Evolutionary conservation across 2,113 vertebrate species (phyloP).

Genomic region (Chrysochloris asiatica): DNA sequence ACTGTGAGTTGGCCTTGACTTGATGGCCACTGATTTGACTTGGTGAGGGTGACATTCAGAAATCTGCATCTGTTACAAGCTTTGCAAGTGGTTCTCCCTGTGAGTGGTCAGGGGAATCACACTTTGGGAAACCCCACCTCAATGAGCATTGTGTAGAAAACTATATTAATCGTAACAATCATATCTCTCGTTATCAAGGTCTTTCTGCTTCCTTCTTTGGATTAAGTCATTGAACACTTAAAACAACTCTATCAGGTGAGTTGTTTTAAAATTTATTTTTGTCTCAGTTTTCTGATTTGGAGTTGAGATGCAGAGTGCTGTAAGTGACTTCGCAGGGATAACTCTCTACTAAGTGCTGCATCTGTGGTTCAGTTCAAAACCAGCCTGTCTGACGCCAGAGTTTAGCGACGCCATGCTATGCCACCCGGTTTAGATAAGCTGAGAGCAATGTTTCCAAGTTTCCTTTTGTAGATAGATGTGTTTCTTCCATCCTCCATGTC

Average conservation of each 20-base stretch:
- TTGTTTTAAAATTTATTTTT: no score
- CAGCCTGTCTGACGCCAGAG: background rate
- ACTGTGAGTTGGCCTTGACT: background rate
- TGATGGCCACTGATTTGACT: background rate
- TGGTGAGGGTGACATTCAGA: background rate
- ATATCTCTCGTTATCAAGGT: no score
- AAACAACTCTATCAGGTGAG: background rate
- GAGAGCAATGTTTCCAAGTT: background rate
- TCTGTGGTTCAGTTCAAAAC: background rate
- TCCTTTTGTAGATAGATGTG: background rate
- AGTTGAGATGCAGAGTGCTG: background rate
- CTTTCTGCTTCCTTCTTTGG: background rate
- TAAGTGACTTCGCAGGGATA: background rate
- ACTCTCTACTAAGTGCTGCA: no score
- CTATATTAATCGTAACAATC: accelerated
- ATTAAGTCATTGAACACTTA: background rate
- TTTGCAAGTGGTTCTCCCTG: background rate
- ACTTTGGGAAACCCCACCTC: background rate
- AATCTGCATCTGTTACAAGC: background rate
- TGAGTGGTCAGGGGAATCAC: background rate
- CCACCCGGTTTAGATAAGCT: background rate
- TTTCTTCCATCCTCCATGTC: background rate
- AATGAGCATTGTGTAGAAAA: background rate
- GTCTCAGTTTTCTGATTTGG: background rate
- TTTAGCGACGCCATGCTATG: accelerated